phyloP scores from a whole-genome alignment of 2,113 vertebrate species.

The Engystomops pustulosus region DNA sequence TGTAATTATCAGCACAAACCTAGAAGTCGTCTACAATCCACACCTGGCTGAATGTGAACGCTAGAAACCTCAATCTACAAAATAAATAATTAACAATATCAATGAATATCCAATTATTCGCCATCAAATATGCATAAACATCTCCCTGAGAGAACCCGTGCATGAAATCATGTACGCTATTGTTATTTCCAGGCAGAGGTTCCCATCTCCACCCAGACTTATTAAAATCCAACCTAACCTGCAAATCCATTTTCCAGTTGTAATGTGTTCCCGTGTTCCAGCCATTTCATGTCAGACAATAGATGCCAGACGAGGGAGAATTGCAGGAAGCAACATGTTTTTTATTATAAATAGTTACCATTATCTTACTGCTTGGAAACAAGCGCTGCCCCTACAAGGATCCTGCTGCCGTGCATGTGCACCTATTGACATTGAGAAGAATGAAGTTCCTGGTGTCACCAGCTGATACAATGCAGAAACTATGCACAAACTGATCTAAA shows the following conservation, averaged over 20 bases:
- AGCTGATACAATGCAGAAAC: not conserved
- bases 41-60: not conserved
- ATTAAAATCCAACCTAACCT: not conserved
- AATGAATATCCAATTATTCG: slow-evolving; percentile 28
- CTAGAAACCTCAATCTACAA: not conserved
- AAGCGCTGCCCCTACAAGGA: not conserved
- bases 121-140: slow-evolving; percentile 34
- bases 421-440: not conserved
- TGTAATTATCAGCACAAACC: not conserved
- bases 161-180: slow-evolving; percentile 19
- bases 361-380: slow-evolving; percentile 7
- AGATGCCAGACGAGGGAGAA: slow-evolving; percentile 21
- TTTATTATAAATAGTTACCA: slow-evolving; percentile 28
- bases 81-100: slow-evolving; percentile 45
- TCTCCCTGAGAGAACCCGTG: slow-evolving; percentile 33
- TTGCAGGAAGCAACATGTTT: slow-evolving; percentile 31
- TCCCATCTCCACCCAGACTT: slow-evolving; percentile 12
- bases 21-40: too few species aligned
- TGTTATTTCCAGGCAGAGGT: not conserved
- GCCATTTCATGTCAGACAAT: slow-evolving; percentile 7
- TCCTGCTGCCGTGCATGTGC: not conserved
- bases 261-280: not conserved
- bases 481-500: too few species aligned
- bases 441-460: not conserved
- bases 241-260: not conserved